A percentile compares a stretch with the other conserved stretches of the same genome.
phyloP scores from a whole-genome alignment of 1,140 invertebrate species.

The Mizuhopecten yessoensis region DNA sequence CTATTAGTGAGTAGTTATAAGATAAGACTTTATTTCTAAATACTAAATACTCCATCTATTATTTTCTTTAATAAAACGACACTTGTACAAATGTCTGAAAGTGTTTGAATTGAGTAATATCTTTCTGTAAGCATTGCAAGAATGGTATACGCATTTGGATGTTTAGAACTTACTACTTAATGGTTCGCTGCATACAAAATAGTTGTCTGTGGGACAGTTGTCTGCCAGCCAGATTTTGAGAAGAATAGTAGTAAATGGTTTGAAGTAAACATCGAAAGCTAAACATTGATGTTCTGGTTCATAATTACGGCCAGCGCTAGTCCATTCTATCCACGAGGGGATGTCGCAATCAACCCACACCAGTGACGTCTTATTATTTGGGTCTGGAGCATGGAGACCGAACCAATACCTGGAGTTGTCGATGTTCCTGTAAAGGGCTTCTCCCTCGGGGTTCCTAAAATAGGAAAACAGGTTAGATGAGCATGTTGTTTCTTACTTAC shows the following conservation, averaged over 20 bases:
- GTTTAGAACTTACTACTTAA: neutral
- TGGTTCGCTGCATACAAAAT: neutral
- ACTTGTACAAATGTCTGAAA: too few relatives aligned
- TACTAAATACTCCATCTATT: too few relatives aligned
- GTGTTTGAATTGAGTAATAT: too few relatives aligned
- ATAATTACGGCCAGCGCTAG: neutral
- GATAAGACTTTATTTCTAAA: too few relatives aligned
- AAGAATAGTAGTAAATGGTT: neutral
- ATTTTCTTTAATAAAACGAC: too few relatives aligned
- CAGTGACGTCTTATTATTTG: neutral
- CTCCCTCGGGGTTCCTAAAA: neutral
- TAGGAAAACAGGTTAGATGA: neutral
- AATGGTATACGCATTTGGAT: too few relatives aligned
- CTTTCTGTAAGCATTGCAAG: too few relatives aligned
- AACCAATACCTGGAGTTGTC: constrained; percentile 41
- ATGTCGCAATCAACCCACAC: neutral
- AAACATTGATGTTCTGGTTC: neutral
- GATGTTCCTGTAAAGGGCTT: neutral
- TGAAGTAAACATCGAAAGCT: neutral
- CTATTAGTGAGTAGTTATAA: too few relatives aligned
- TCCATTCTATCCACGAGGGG: neutral
- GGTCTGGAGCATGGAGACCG: constrained; percentile 11
- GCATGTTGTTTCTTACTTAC: neutral
- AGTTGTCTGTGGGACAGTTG: neutral
- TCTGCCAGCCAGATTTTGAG: constrained; percentile 5